Conservation (phyloP, 92 coral and sea anemone species). For the Porites divaricata region DNA sequence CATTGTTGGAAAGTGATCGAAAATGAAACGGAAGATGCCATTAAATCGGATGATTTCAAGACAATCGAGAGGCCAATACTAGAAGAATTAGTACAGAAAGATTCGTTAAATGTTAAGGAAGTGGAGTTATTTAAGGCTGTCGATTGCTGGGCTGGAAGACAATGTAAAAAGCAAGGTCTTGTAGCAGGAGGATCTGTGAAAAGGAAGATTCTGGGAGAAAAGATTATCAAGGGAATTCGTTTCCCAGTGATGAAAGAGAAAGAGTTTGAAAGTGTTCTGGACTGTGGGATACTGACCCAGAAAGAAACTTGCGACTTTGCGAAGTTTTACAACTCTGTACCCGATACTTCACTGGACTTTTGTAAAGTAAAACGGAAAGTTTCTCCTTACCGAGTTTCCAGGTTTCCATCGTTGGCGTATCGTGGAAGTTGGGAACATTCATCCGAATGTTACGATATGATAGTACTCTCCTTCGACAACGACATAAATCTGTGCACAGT, state of each 20-base stretch:
- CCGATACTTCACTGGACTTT: background rate
- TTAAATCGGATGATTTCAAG: background rate
- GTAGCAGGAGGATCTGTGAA: background rate
- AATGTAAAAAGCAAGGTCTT: background rate
- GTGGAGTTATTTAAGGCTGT: no score
- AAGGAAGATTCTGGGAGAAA: no score
- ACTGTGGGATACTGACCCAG: background rate
- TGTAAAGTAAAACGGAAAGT: background rate
- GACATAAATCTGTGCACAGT: background rate
- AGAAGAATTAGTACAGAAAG: background rate
- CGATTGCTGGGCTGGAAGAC: no score
- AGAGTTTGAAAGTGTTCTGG: slow-evolving; percentile 30
- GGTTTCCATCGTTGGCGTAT: background rate
- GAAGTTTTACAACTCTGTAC: background rate
- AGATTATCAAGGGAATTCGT: background rate
- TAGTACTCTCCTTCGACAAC: background rate
- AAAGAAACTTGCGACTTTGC: background rate
- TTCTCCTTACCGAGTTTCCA: background rate
- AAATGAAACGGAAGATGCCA: no score
- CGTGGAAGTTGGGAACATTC: no score
- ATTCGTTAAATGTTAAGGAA: no score
- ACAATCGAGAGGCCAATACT: background rate
- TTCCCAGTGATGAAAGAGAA: slow-evolving; percentile 35
- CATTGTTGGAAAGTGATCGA: no score
- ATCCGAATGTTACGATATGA: no score